Percentiles rank a stretch among this genome's conserved stretches.
phyloP scores from a whole-genome alignment of 1,140 invertebrate genomes.

The Scaptomyza pallida region DNA sequence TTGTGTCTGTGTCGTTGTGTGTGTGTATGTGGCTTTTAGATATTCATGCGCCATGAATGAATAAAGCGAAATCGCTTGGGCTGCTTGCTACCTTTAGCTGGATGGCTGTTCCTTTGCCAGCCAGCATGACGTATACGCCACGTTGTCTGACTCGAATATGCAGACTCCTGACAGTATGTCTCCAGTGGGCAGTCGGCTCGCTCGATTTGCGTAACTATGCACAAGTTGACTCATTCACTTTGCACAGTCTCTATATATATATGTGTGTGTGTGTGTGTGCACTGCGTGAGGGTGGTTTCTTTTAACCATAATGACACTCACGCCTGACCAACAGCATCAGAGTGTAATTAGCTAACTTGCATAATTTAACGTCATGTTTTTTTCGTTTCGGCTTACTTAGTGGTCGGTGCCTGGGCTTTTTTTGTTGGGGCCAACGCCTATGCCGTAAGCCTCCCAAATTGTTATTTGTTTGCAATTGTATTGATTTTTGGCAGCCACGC shows the following conservation, averaged over 20 bases:
- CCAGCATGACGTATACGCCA: slow-evolving; percentile 62
- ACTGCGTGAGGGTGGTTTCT: slow-evolving; percentile 14
- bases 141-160: slow-evolving; percentile 59
- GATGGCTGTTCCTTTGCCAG: slow-evolving; percentile 32
- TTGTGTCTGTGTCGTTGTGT: slow-evolving; percentile 31
- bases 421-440: slow-evolving; percentile 42
- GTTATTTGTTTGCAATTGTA: slow-evolving; percentile 56
- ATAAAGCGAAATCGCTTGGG: slow-evolving; percentile 58
- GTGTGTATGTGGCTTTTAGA: slow-evolving; percentile 45
- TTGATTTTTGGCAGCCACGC: slow-evolving; percentile 56
- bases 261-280: slow-evolving; percentile 15
- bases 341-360: slow-evolving; percentile 71
- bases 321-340: slow-evolving; percentile 50
- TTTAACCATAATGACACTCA: slow-evolving; percentile 51
- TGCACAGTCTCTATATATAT: neutral
- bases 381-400: slow-evolving; percentile 20
- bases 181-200: slow-evolving; percentile 58
- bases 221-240: slow-evolving; percentile 69
- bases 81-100: slow-evolving; percentile 51
- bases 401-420: slow-evolving; percentile 4
- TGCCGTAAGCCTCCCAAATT: slow-evolving; percentile 20
- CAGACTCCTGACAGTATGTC: slow-evolving; percentile 67
- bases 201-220: slow-evolving; percentile 73
- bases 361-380: slow-evolving; percentile 54
- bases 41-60: slow-evolving; percentile 69